Evolutionary conservation across 2,113 vertebrate species (phyloP), one percentile per base, ranked within the genome.

Genomic region (Sturnus vulgaris): DNA sequence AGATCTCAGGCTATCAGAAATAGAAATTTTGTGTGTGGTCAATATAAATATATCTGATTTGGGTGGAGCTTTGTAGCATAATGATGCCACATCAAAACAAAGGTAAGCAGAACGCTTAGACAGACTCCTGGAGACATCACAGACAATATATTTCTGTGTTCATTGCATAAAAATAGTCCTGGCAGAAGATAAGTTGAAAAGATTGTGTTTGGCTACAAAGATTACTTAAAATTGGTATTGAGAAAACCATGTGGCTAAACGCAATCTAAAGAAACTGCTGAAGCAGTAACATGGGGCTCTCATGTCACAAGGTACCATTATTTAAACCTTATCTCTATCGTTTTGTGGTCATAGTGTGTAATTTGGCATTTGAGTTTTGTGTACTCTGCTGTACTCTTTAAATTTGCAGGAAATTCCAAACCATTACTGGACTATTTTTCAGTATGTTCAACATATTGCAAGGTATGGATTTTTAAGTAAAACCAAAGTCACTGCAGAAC

Each of bases 361-460:
- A 98, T 97, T 97, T 97, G 91, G 82, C 82, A 93, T 94, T 97
- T 95, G 88, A 87, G 89, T 91, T 97, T 95, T 86, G 84, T 59
- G 95, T 95, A 82, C 71, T 95, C 64, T 88, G 59, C 40, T 77
- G 39, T 73, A 90, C 63, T 92, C 88, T 90, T 92, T 83, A 83
- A 84, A 86, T 79, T 80, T 88, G 69, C 86, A 97, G 95, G 96
- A 95, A 97, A 97, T 94, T 94, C 90, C 95, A 82, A 87, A 87
- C 93, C 84, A 76, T 93, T 91, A 93, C 95, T 90, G 81, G 35
- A 21, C 71, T 60, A 31, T 59, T 79, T 93, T 95, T 73, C 11
- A 81, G 52, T 71, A 19, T 86, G 85, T 84, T 84, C 72, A 88
- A 94, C 82, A 56, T 76, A 82, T 16, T 91, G 63, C 84, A 75